Evolutionary conservation across 2,888 invertebrate species (phyloP).

Genomic region (Apamea anceps): DNA sequence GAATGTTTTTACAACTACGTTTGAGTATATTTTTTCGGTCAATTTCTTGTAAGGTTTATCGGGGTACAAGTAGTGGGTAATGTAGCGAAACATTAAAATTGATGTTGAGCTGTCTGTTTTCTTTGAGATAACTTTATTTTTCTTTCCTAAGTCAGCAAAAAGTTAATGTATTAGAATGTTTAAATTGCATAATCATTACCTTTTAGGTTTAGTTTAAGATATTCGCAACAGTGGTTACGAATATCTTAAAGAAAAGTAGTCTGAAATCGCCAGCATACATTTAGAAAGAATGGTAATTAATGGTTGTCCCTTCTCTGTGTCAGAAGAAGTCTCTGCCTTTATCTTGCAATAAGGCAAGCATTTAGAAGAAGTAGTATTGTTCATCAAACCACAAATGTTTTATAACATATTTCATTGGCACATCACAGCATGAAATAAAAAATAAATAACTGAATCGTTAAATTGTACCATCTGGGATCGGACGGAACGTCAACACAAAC

Average conservation of each 20-base stretch:
- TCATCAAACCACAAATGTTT: background rate
- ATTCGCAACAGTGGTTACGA: no score
- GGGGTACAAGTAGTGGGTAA: conserved; percentile 43
- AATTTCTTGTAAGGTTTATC: conserved; percentile 50
- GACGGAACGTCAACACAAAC: no score
- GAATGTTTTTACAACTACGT: conserved; percentile 46
- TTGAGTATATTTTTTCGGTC: conserved; percentile 50
- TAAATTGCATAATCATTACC: background rate
- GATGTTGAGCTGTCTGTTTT: conserved; percentile 28
- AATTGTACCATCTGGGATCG: background rate
- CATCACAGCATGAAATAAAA: background rate
- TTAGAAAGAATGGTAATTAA: background rate
- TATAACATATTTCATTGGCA: background rate
- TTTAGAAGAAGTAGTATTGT: background rate
- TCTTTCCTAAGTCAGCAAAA: conserved; percentile 26
- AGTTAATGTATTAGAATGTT: conserved; percentile 25
- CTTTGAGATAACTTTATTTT: conserved; percentile 40
- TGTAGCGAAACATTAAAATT: conserved; percentile 50
- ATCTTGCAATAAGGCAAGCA: background rate
- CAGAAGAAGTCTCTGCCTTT: background rate
- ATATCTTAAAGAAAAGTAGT: background rate
- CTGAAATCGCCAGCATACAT: no score
- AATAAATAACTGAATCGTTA: conserved; percentile 14
- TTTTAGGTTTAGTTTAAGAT: background rate
- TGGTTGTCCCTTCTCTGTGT: background rate